A percentile compares a stretch with the other conserved stretches of the same genome.
Evolutionary conservation across 2,888 invertebrate genomes (phyloP).

Genomic region (Dascillus cervinus): DNA sequence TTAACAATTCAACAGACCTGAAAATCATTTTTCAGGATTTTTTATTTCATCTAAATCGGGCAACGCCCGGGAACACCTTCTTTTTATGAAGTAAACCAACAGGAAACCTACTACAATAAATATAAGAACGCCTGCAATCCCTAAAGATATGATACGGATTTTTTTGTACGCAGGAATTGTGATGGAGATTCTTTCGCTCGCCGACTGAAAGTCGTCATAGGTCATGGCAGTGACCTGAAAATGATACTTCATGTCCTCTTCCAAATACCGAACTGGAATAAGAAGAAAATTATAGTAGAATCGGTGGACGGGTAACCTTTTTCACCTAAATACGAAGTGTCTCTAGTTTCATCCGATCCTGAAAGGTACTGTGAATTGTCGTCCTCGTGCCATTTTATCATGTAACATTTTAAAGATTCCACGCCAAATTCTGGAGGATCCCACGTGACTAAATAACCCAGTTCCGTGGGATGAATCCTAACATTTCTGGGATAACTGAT

Average conservation of each 20-base stretch:
- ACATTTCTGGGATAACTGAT: conserved; percentile 62
- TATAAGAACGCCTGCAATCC: conserved; percentile 61
- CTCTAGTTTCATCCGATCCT: conserved; percentile 59
- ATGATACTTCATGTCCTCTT: conserved; percentile 65
- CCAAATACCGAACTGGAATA: conserved; percentile 57
- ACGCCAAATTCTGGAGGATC: conserved; percentile 53
- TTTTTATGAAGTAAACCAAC: conserved; percentile 51
- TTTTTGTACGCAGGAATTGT: conserved; percentile 64
- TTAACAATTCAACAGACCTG: too few relatives aligned
- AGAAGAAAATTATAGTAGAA: conserved; percentile 2
- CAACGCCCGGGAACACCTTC: conserved; percentile 36
- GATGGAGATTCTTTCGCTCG: conserved; percentile 54
- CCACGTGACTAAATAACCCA: conserved; percentile 74
- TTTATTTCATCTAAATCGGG: too few relatives aligned
- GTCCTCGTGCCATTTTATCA: conserved; percentile 60
- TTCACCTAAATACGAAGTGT: conserved; percentile 46
- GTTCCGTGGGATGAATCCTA: conserved; percentile 59
- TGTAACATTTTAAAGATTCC: conserved; percentile 53
- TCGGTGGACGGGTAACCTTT: not conserved
- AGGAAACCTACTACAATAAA: conserved; percentile 58
- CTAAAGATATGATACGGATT: conserved; percentile 63
- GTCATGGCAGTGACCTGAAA: conserved; percentile 67
- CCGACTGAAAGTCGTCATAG: conserved; percentile 52
- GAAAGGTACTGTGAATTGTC: conserved; percentile 54
- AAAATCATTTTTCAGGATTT: too few relatives aligned